A percentile compares a stretch with the other conserved stretches of the same genome.
Evolutionary conservation across 1,140 invertebrate genomes (phyloP).

Genomic region (Trachymyrmex cornetzi): DNA sequence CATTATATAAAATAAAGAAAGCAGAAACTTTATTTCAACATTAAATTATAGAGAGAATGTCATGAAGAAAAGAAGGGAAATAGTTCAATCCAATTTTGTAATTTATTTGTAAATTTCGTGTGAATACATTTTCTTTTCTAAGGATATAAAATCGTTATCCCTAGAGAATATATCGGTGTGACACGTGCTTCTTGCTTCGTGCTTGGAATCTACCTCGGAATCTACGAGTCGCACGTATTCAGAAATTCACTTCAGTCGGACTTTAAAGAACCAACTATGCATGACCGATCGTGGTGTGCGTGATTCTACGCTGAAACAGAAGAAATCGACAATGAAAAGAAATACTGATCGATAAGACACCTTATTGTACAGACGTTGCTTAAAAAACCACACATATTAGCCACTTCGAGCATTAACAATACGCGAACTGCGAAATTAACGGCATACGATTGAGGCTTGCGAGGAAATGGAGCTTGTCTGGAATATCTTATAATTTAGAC

Average conservation of each 20-base stretch:
- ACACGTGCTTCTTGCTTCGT: not conserved
- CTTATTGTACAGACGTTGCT: constrained; percentile 62
- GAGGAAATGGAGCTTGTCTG: not conserved
- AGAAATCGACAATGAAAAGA: constrained; percentile 29
- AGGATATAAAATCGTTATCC: not conserved
- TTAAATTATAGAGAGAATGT: not conserved
- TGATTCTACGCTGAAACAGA: constrained; percentile 64
- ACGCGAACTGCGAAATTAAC: constrained; percentile 36
- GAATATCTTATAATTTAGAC: no score
- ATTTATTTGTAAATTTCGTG: constrained; percentile 11
- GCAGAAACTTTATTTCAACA: not conserved
- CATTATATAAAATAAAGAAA: not conserved
- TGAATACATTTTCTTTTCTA: not conserved
- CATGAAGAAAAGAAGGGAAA: not conserved
- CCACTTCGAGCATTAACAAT: constrained; percentile 53
- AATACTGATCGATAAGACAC: constrained; percentile 63
- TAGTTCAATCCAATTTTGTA: not conserved
- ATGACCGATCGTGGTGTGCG: constrained; percentile 66
- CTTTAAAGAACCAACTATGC: constrained; percentile 60
- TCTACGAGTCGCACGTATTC: not conserved
- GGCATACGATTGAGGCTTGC: not conserved
- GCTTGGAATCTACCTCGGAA: not conserved
- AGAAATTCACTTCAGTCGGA: constrained; percentile 48
- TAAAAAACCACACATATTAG: constrained; percentile 69
- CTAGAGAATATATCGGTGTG: not conserved